Percentiles rank a stretch among this genome's conserved stretches.
Evolutionary conservation across 2,113 vertebrate genomes (phyloP).

Genomic region (Oryzias melastigma): DNA sequence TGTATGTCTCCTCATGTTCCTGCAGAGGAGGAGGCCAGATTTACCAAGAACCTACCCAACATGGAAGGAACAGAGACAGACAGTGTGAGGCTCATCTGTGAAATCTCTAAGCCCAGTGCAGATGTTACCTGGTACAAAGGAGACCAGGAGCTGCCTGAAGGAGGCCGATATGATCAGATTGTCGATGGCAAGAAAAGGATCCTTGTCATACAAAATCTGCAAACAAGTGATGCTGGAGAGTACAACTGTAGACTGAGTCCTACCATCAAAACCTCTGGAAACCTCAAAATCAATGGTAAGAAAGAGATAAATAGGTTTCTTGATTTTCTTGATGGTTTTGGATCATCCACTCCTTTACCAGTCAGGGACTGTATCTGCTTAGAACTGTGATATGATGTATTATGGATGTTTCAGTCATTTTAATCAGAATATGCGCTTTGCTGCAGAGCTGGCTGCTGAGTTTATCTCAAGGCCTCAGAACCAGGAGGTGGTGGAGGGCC

Average conservation of each 20-base stretch:
- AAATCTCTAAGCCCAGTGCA: conserved; percentile 91
- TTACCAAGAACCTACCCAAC: conserved; percentile 93
- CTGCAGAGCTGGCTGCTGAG: conserved; percentile 92
- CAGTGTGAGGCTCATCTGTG: conserved; percentile 91
- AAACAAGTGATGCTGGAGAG: conserved; percentile 83
- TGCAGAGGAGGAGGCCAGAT: conserved; percentile 92
- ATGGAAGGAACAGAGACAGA: conserved; percentile 92
- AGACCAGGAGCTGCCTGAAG: conserved; percentile 89
- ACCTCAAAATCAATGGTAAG: conserved; percentile 90
- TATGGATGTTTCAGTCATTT: background rate
- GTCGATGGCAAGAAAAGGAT: conserved; percentile 90
- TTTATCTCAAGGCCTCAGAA: conserved; percentile 90
- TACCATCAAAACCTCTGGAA: conserved; percentile 82
- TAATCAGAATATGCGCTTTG: too few relatives aligned
- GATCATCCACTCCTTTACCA: too few relatives aligned
- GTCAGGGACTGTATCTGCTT: background rate
- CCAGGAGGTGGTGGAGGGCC: conserved; percentile 91
- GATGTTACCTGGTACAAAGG: conserved; percentile 92
- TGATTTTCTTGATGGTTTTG: background rate
- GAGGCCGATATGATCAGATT: conserved; percentile 89
- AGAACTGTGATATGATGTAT: background rate
- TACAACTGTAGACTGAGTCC: conserved; percentile 89
- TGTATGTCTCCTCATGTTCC: background rate
- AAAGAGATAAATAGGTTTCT: background rate
- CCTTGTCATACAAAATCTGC: conserved; percentile 87